These are phyloP conservation scores for Clanis bilineata DNA, from an alignment of 2,888 invertebrate species.

Conservation along the genomic window DNA sequence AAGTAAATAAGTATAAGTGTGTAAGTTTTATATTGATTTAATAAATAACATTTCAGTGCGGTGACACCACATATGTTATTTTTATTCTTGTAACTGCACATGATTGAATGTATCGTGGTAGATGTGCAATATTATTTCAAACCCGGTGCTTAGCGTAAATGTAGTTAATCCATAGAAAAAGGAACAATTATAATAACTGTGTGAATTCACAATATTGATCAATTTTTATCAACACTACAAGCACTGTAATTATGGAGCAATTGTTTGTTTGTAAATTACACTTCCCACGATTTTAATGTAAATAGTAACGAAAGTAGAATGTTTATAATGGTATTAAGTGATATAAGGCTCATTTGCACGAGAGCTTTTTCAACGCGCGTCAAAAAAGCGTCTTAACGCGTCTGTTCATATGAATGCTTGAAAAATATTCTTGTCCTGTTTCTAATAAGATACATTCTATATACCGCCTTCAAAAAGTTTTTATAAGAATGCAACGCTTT, in stretches of 20 bases:
- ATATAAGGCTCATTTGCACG: no score
- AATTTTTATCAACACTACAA: conserved; percentile 1
- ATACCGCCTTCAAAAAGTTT: no score
- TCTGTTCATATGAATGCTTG: no score
- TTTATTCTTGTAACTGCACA: conserved; percentile 6
- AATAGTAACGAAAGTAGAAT: conserved; percentile 56
- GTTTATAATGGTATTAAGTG: conserved; percentile 53
- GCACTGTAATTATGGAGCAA: conserved; percentile 12
- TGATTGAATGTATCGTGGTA: conserved; percentile 5
- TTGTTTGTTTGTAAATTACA: conserved; percentile 31
- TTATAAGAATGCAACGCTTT: no score
- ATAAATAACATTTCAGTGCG: conserved; percentile 34
- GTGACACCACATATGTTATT: not conserved
- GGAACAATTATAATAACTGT: not conserved
- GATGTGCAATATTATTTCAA: conserved; percentile 29
- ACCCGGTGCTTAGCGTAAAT: conserved; percentile 22
- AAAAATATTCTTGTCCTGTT: no score
- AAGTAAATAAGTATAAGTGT: conserved; percentile 71
- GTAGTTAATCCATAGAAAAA: conserved; percentile 25
- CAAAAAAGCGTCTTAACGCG: no score
- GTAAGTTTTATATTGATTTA: conserved; percentile 68
- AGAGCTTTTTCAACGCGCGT: no score
- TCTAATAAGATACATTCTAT: no score
- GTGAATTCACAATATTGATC: not conserved
- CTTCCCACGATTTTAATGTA: conserved; percentile 48